phyloP scores from a whole-genome alignment of 1,140 invertebrate species.

The Conus ventricosus region DNA sequence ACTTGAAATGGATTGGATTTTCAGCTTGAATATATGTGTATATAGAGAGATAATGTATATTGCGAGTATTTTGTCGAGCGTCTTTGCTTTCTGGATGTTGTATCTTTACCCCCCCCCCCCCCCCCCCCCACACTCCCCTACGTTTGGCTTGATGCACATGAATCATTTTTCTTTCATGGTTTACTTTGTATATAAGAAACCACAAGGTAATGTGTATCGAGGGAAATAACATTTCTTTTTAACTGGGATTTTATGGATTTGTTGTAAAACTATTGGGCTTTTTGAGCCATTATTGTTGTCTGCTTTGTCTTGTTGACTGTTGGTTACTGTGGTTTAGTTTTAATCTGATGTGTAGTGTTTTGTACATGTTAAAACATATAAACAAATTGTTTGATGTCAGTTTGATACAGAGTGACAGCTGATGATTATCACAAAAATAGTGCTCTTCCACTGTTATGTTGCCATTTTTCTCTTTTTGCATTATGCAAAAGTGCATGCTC shows the following conservation, averaged over 20 bases:
- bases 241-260: background rate
- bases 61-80: too few species aligned
- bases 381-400: too few species aligned
- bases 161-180: background rate
- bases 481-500: background rate
- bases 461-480: background rate
- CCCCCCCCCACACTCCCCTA: background rate
- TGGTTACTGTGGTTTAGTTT: background rate
- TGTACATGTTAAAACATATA: too few species aligned
- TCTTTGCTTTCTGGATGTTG: background rate
- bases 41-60: conserved; percentile 1
- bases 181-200: background rate
- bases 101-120: background rate
- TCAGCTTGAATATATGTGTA: background rate
- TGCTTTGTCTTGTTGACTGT: background rate
- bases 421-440: background rate
- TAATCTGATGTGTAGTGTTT: too few species aligned
- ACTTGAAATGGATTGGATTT: background rate
- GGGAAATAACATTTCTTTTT: background rate
- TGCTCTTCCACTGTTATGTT: conserved; percentile 1
- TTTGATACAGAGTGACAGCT: background rate
- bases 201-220: background rate
- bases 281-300: background rate
- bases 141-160: background rate
- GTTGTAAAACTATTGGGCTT: background rate